A percentile compares a stretch with the other conserved stretches of the same genome.
Evolutionary conservation across 2,113 vertebrate species (phyloP).

Genomic region (Ahaetulla prasina): DNA sequence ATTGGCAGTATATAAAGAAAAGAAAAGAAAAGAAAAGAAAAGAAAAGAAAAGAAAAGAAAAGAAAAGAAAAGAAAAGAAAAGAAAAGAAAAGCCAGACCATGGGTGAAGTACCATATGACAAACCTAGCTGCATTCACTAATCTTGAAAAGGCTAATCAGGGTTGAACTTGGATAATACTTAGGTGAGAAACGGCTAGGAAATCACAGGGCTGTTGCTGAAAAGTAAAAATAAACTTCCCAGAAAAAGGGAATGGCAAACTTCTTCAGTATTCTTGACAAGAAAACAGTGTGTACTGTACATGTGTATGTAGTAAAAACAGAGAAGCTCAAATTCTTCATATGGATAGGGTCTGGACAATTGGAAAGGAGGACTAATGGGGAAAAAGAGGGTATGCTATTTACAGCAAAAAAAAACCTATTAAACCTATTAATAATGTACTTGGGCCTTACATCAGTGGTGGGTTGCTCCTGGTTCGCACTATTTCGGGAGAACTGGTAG

Average conservation of each 20-base stretch:
- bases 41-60: too few relatives aligned
- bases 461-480: too few relatives aligned
- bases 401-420: not conserved
- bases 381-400: not conserved
- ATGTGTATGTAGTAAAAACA: not conserved
- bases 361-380: not conserved
- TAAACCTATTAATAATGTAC: not conserved
- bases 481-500: too few relatives aligned
- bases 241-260: not conserved
- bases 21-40: too few relatives aligned
- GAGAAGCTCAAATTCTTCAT: not conserved
- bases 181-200: not conserved
- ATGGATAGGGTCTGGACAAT: not conserved
- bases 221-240: not conserved
- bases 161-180: not conserved
- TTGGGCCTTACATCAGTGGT: too few relatives aligned
- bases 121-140: not conserved
- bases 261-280: not conserved
- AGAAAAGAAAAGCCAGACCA: not conserved
- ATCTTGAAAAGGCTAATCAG: not conserved
- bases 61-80: too few relatives aligned
- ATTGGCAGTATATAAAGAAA: not conserved
- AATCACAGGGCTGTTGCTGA: not conserved
- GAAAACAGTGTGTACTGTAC: not conserved
- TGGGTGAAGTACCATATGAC: not conserved